Evolutionary conservation across 2,113 vertebrate species (phyloP).

Genomic region (Zosterops japonicus): DNA sequence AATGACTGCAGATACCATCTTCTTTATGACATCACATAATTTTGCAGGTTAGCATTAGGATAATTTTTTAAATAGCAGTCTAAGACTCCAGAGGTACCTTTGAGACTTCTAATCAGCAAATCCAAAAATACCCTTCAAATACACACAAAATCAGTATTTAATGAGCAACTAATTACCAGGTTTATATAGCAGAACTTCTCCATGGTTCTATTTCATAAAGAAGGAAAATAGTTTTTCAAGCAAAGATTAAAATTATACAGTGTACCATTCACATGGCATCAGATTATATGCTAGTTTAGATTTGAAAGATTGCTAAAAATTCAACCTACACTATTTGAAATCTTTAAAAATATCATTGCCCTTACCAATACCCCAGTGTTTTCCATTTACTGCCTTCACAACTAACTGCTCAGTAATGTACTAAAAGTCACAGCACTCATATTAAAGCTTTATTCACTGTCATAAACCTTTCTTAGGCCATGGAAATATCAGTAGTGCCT

Average conservation of each 20-base stretch:
- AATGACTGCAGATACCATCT: not conserved
- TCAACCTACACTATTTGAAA: not conserved
- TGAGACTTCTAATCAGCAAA: not conserved
- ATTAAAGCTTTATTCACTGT: not conserved
- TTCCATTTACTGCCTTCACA: not conserved
- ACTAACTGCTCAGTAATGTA: not conserved
- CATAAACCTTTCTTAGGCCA: not conserved
- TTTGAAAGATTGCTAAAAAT: not conserved
- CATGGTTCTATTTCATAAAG: not conserved
- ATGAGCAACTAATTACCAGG: not conserved
- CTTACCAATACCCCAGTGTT: not conserved
- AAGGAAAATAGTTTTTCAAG: not conserved
- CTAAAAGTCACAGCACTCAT: not conserved
- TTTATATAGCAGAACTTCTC: not conserved
- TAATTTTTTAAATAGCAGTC: not conserved
- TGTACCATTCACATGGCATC: not conserved
- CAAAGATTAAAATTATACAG: not conserved
- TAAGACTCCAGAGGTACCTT: not conserved
- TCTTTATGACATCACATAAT: not conserved
- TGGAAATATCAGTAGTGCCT: not conserved
- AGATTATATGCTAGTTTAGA: not conserved
- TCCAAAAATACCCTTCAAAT: not conserved
- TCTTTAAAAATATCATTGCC: not conserved
- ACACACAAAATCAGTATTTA: not conserved
- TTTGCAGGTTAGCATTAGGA: not conserved